These are phyloP conservation scores for Sepiola atlantica DNA, from an alignment of 2,888 invertebrate genomes.

Conservation along the genomic window DNA sequence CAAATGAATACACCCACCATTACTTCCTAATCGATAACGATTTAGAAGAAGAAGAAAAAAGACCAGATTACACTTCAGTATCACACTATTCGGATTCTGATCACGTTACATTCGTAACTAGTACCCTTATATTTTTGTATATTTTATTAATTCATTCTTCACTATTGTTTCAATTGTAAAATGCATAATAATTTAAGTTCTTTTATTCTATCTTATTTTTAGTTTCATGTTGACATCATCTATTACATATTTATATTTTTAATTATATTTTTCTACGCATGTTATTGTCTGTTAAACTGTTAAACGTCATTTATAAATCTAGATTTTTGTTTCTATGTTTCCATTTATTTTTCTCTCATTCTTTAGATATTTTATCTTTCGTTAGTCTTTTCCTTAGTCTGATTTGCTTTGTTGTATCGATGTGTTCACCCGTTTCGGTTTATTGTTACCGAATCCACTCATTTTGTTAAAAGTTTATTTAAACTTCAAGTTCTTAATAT, in stretches of 20 bases:
- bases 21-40: not conserved
- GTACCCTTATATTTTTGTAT: not conserved
- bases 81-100: not conserved
- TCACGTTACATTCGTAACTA: not conserved
- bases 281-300: not conserved
- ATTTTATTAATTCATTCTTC: not conserved
- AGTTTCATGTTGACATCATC: not conserved
- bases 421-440: too few species aligned
- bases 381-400: too few species aligned
- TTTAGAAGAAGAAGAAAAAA: not conserved
- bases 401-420: too few species aligned
- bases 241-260: not conserved
- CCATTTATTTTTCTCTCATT: not conserved
- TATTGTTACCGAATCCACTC: too few species aligned
- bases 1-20: not conserved
- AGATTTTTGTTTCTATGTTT: not conserved
- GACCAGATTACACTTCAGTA: not conserved
- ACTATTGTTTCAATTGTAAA: not conserved
- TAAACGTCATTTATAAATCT: not conserved
- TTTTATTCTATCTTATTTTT: not conserved
- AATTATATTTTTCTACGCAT: not conserved
- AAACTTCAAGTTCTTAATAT: too few species aligned
- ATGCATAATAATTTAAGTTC: not conserved
- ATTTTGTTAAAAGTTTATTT: too few species aligned
- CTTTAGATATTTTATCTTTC: not conserved